These are phyloP conservation scores for Gastrophysa polygoni DNA, from an alignment of 2,888 invertebrate genomes.

Conservation along the genomic window DNA sequence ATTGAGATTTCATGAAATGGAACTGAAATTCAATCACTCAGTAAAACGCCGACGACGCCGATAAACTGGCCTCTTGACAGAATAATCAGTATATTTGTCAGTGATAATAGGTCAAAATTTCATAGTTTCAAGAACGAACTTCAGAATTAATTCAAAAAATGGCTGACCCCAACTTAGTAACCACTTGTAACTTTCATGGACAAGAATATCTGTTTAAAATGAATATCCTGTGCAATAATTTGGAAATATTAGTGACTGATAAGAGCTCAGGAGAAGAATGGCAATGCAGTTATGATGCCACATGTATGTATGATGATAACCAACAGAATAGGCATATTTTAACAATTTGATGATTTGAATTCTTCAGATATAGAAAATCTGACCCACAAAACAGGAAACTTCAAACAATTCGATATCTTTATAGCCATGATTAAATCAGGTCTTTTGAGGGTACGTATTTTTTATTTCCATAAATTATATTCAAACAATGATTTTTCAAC, in stretches of 20 bases:
- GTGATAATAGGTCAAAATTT: slow-evolving; percentile 29
- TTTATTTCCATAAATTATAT: neutral
- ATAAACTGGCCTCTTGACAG: neutral
- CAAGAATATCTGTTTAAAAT: slow-evolving; percentile 60
- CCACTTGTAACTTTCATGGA: slow-evolving; percentile 59
- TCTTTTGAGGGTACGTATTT: slow-evolving; percentile 57
- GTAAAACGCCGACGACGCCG: too few relatives aligned
- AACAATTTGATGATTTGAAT: neutral
- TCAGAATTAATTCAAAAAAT: slow-evolving; percentile 35
- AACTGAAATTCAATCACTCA: too few relatives aligned
- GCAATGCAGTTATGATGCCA: slow-evolving; percentile 61
- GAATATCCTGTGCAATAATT: slow-evolving; percentile 55
- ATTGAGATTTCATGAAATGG: too few relatives aligned
- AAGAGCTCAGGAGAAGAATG: slow-evolving; percentile 63
- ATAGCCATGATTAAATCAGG: slow-evolving; percentile 63
- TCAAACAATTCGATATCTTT: slow-evolving; percentile 63
- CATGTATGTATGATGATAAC: slow-evolving; percentile 54
- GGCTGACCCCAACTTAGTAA: slow-evolving; percentile 58
- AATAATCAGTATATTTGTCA: slow-evolving; percentile 3
- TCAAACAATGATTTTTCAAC: too few relatives aligned
- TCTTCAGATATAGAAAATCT: slow-evolving; percentile 62
- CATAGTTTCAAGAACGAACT: slow-evolving; percentile 32
- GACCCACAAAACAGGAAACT: slow-evolving; percentile 64
- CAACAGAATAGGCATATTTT: neutral
- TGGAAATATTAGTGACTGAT: slow-evolving; percentile 60